Conservation (phyloP, 2,113 vertebrate species). For the Probosciger aterrimus region DNA sequence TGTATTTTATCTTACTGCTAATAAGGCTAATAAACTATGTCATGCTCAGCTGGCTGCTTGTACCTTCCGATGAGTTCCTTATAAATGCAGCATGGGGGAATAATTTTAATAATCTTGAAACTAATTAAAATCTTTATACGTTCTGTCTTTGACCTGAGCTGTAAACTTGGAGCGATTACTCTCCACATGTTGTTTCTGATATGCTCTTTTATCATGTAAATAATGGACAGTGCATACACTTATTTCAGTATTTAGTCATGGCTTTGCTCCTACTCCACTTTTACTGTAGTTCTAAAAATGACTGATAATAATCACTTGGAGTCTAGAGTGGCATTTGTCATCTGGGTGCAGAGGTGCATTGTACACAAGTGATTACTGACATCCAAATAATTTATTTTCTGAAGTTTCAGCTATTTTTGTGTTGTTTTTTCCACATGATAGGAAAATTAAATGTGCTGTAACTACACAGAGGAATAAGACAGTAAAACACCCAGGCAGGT, state of each 20-base stretch:
- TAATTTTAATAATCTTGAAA: background rate
- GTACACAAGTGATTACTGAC: background rate
- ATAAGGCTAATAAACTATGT: background rate
- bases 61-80: background rate
- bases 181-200: background rate
- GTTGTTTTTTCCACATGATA: background rate
- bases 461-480: background rate
- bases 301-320: background rate
- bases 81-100: background rate
- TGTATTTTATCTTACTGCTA: background rate
- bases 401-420: background rate
- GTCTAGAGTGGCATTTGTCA: background rate
- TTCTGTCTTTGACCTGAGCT: background rate
- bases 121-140: background rate
- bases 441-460: background rate
- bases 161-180: background rate
- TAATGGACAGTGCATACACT: background rate
- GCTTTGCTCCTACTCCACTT: background rate
- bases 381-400: background rate
- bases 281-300: background rate
- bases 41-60: background rate
- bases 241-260: background rate
- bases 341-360: background rate
- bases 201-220: background rate
- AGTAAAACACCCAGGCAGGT: background rate